These are phyloP conservation scores for Lasioglossum lativentre DNA, from an alignment of 2,888 invertebrate species.

Conservation along the genomic window DNA sequence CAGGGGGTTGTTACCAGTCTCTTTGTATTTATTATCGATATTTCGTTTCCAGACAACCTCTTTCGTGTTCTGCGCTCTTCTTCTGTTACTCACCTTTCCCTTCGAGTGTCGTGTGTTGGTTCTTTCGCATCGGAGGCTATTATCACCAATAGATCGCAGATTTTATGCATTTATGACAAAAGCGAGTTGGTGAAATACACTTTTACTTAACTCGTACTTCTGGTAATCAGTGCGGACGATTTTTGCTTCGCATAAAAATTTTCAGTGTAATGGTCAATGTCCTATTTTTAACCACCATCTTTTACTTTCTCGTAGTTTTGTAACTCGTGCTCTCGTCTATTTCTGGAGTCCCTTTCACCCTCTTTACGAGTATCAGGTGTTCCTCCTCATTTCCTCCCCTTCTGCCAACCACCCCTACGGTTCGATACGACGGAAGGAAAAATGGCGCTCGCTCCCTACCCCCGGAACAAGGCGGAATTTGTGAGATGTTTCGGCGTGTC, in stretches of 20 bases:
- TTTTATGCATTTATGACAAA: too few species aligned
- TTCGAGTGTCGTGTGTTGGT: not conserved
- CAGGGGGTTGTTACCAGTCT: not conserved
- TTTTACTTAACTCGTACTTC: too few species aligned
- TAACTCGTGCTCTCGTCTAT: not conserved
- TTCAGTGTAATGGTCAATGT: not conserved
- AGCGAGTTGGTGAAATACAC: too few species aligned
- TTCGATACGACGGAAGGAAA: constrained; percentile 54
- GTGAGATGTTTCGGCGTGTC: constrained; percentile 53
- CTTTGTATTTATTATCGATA: not conserved
- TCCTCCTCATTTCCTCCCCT: not conserved
- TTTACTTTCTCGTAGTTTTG: not conserved
- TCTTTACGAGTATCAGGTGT: not conserved
- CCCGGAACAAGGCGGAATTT: constrained; percentile 30
- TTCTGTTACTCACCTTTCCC: not conserved
- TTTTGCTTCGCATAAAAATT: not conserved
- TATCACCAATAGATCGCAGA: too few species aligned
- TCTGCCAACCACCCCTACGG: constrained; percentile 2
- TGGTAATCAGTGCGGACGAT: not conserved
- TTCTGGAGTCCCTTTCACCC: not conserved
- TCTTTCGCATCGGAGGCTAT: not conserved
- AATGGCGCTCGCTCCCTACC: constrained; percentile 37
- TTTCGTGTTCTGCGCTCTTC: not conserved
- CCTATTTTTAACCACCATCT: not conserved
- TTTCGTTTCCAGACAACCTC: not conserved